phyloP scores from a whole-genome alignment of 2,113 vertebrate genomes.

The Mesocricetus auratus region DNA sequence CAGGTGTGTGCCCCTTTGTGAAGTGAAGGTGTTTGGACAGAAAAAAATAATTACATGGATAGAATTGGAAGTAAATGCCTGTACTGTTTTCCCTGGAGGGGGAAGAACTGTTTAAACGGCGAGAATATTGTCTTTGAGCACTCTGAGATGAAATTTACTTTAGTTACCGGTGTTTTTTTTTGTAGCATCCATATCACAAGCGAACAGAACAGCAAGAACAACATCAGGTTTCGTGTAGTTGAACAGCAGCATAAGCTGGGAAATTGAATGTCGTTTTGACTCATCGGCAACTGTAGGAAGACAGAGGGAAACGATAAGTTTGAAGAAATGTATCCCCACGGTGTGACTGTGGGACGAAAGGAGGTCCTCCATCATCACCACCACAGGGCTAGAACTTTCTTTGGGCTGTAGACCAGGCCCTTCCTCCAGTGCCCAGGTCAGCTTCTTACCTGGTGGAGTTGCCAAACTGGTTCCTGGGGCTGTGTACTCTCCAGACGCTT shows the following conservation, averaged over 20 bases:
- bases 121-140: slow-evolving; percentile 75
- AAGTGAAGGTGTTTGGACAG: slow-evolving; percentile 46
- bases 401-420: slow-evolving; percentile 68
- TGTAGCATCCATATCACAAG: slow-evolving; percentile 83
- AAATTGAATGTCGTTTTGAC: slow-evolving; percentile 89
- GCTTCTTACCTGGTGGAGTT: slow-evolving; percentile 70
- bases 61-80: slow-evolving; percentile 72
- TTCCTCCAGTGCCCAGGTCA: background rate
- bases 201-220: slow-evolving; percentile 69
- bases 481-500: slow-evolving; percentile 9
- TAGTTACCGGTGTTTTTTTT: slow-evolving; percentile 71
- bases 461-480: slow-evolving; percentile 82
- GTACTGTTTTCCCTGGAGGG: slow-evolving; percentile 63
- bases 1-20: background rate
- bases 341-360: slow-evolving; percentile 75
- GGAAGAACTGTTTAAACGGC: slow-evolving; percentile 18
- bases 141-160: slow-evolving; percentile 82
- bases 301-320: slow-evolving; percentile 85
- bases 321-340: slow-evolving; percentile 77
- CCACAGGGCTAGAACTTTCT: slow-evolving; percentile 74
- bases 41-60: slow-evolving; percentile 20
- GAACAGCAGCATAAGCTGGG: slow-evolving; percentile 83
- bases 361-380: slow-evolving; percentile 69
- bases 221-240: slow-evolving; percentile 86
- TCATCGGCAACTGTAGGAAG: slow-evolving; percentile 85